Conservation (phyloP, 2,113 vertebrate genomes). For the Phalacrocorax carbo region DNA sequence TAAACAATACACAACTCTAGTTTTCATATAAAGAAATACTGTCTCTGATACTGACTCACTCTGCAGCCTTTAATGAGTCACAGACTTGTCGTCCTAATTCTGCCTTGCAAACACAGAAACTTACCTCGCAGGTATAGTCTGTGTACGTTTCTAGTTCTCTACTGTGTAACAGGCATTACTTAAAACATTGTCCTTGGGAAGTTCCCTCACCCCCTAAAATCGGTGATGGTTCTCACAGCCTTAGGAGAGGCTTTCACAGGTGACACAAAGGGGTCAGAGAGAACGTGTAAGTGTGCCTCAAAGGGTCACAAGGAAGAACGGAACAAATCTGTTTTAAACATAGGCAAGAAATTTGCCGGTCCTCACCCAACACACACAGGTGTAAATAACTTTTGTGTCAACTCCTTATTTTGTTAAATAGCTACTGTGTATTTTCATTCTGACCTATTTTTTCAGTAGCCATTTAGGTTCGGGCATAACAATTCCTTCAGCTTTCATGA, state of each 20-base stretch:
- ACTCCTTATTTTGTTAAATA: background rate
- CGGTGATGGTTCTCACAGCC: background rate
- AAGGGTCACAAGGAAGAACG: background rate
- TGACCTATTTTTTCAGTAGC: background rate
- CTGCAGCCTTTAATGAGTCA: background rate
- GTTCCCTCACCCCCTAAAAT: background rate
- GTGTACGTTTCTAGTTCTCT: background rate
- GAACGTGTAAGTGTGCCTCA: background rate
- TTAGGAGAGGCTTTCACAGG: background rate
- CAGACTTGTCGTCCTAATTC: background rate
- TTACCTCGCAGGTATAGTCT: background rate
- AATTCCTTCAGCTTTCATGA: background rate
- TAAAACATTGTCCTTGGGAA: background rate
- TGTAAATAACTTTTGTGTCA: background rate
- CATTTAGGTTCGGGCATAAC: background rate
- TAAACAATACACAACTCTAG: background rate
- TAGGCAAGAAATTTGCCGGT: background rate
- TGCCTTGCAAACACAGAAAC: background rate
- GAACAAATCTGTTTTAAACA: background rate
- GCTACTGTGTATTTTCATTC: background rate
- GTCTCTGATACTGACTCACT: background rate
- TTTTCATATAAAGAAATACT: background rate
- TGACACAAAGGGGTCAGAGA: background rate
- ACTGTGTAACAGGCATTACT: background rate
- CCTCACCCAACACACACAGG: background rate